Base-by-base conservation (phyloP, 2,797 vertebrate genomes). In the Coracias cyanogaster region DNA sequence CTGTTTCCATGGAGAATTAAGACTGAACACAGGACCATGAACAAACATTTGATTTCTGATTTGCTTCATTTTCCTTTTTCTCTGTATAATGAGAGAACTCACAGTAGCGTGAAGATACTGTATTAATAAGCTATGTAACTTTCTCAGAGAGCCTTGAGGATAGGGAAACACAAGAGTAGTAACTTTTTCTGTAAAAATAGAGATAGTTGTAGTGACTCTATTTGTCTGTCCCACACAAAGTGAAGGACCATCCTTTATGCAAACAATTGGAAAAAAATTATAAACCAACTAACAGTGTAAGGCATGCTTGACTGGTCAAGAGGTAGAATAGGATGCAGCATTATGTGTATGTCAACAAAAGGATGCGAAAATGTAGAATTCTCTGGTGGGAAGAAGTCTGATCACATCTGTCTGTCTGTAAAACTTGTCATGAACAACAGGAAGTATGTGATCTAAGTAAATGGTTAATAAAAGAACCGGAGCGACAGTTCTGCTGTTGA, bases 391-490 rank as follows among this genome's bases (percentile, higher is more conserved):
- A 71, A 66, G 16, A 79, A 79, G 20, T 31, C 24, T 89, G 21
- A n/a, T 87, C 62, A 17, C 46, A 76, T 18, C 43, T 86, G 35
- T 0, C 15, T 83, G 21, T 12, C 46, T 12, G 3, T 43, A 52
- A 86, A 90, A 54, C 14, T 29, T 0, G 0, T 57, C 29, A 8
- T 2, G 9, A 21, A 26, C 11, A 43, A 15, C 6, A 10, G 12
- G 24, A 77, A 72, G 24, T 33, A 10, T 21, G 9, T 54, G 39
- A 52, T 67, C 31, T 43, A 67, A 46, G 61, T 22, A 52, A 46
- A 4, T 29, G 60, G 15, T 29, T 33, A 61, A 29, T 55, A 22
- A 55, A 61, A 78, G 22, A 74, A 28, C 15, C 8, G 13, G 16
- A 43, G 25, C 49, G 61, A 17, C 20, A 41, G 1, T 28, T 57